Base-by-base conservation (phyloP, 1,140 invertebrate genomes). In the Macrotrachela quadricornifera region DNA sequence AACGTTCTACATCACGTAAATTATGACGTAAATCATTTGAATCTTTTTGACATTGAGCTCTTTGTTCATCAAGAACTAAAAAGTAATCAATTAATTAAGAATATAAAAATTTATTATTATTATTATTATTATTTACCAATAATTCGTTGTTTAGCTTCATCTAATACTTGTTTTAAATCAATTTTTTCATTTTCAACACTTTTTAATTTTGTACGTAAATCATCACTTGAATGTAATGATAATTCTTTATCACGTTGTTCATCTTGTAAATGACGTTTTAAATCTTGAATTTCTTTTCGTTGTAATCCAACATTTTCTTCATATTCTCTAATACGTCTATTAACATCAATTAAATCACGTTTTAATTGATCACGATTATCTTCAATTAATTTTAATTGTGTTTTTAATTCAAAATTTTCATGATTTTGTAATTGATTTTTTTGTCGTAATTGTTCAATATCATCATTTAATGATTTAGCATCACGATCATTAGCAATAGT, bases 141-240 rank as follows among this genome's bases (percentile, higher is more conserved):
- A 50, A 85, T 79, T 69, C 81, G 84, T 59, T 87, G 82, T 57
- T 80, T 78, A 4, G 78, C 74, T 60, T 87, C 84, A 62, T 85
- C 82, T 1, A 86, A 67, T 10, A 75, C 74, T 51, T 84, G 70
- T 17, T 74, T 77, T 51, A 83, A 79, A 59, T 90, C 84, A 10
- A 82, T 73, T 59, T 84, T 81, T 59, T 87, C 83, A 54, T 77
- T 75, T 66, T 88, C 85, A 10, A 78, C 77, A 36, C 78, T 75
- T 69, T 86, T 87, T 1, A 90, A 76, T 59, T 82, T 79, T 42
- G 82, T 79, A 18, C 84, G 67, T 43, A 90, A 67, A 55, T 88
- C 84, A 61, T 83, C 81, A 59, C 83, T 83, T 39, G 79, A 80
- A 57, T 72, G 77, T 54, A 76, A 77, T 59, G 85, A 80, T 62